Conservation (phyloP, 2,113 vertebrate genomes). For the Eulemur rufifrons region DNA sequence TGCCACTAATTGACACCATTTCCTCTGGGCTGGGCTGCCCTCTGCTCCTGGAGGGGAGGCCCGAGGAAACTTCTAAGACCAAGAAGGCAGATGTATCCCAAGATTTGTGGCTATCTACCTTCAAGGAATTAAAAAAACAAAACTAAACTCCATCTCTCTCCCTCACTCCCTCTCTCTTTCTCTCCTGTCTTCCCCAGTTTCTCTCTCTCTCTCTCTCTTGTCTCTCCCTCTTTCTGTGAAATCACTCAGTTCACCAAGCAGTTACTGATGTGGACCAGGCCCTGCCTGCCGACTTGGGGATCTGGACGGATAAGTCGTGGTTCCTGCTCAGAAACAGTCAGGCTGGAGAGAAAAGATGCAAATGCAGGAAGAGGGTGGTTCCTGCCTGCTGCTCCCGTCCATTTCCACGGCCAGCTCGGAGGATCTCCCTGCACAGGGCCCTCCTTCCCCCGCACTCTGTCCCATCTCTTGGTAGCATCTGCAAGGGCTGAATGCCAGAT, state of each 20-base stretch:
- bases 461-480: background rate
- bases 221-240: background rate
- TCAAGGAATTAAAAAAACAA: fast-evolving
- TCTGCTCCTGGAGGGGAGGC: background rate
- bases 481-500: background rate
- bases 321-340: too few species aligned
- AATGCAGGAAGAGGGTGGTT: too few species aligned
- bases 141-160: fast-evolving
- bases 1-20: background rate
- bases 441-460: background rate
- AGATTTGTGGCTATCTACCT: background rate
- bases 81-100: background rate
- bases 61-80: background rate
- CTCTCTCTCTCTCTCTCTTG: slow-evolving; percentile 8
- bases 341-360: background rate
- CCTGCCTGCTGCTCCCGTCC: background rate
- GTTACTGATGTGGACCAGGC: too few species aligned
- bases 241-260: background rate
- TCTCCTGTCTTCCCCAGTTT: background rate
- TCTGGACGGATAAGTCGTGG: background rate
- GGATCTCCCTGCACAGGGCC: background rate
- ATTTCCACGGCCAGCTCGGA: too few species aligned
- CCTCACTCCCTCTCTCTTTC: background rate
- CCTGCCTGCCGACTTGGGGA: background rate
- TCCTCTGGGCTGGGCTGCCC: background rate